A percentile compares a stretch with the other conserved stretches of the same genome.
Conservation (phyloP, 2,888 invertebrate species). For the Gnatocerus cornutus region DNA sequence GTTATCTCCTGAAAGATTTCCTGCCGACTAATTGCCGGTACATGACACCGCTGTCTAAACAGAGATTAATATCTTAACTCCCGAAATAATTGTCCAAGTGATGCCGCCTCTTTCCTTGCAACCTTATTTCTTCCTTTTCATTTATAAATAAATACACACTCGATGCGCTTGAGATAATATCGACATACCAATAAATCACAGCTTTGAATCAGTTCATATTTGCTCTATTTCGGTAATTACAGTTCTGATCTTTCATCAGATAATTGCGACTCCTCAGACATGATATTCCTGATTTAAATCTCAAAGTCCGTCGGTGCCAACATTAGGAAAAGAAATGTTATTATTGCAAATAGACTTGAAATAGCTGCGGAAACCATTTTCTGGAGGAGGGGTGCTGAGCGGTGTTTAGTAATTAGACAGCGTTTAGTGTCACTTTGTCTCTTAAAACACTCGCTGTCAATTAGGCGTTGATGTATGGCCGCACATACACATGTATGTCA, state of each 20-base stretch:
- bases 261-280: background rate
- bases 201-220: background rate
- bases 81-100: slow-evolving; percentile 59
- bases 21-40: slow-evolving; percentile 69
- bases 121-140: background rate
- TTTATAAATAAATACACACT: slow-evolving; percentile 17
- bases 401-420: slow-evolving; percentile 69
- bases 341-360: slow-evolving; percentile 67
- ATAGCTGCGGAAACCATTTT: slow-evolving; percentile 62
- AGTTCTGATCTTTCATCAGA: slow-evolving; percentile 2
- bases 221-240: slow-evolving; percentile 1
- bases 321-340: slow-evolving; percentile 10
- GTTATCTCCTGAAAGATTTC: slow-evolving; percentile 63
- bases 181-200: slow-evolving; percentile 4
- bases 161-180: background rate
- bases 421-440: slow-evolving; percentile 73
- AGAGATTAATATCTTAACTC: slow-evolving; percentile 66
- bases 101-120: slow-evolving; percentile 27
- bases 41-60: slow-evolving; percentile 69
- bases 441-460: slow-evolving; percentile 69
- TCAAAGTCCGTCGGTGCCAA: slow-evolving; percentile 51
- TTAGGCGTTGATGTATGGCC: slow-evolving; percentile 71
- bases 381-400: slow-evolving; percentile 56
- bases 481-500: slow-evolving; percentile 60
- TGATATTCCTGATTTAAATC: slow-evolving; percentile 41